Percentiles rank a stretch among this genome's conserved stretches.
These are phyloP conservation scores for Platycheirus rosarum DNA, from an alignment of 2,888 invertebrate species.

Conservation along the genomic window DNA sequence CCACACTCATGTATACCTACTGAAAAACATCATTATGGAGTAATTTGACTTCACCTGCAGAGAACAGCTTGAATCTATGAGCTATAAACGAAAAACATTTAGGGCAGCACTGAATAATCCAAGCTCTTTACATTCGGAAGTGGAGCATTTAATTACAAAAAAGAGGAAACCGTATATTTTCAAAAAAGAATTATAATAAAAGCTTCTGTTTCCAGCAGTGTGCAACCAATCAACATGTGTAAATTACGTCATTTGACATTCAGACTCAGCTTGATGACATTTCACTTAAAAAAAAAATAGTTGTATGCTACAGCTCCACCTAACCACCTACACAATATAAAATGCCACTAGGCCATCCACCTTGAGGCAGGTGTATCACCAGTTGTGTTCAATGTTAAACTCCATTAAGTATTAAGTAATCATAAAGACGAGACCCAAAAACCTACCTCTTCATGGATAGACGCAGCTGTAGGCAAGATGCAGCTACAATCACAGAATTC, in stretches of 20 bases:
- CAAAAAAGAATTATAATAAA: too few relatives aligned
- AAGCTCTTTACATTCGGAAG: too few relatives aligned
- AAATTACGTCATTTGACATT: constrained; percentile 37
- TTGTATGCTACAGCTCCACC: neutral
- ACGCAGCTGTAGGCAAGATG: neutral
- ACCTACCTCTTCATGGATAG: neutral
- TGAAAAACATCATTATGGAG: too few relatives aligned
- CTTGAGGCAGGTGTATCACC: constrained; percentile 28
- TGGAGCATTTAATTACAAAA: too few relatives aligned
- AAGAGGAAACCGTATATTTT: too few relatives aligned
- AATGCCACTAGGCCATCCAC: constrained; percentile 46
- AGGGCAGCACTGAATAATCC: too few relatives aligned
- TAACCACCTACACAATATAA: neutral
- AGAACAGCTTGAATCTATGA: too few relatives aligned
- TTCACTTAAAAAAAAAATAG: constrained; percentile 29
- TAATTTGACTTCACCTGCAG: too few relatives aligned
- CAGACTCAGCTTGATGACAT: constrained; percentile 51
- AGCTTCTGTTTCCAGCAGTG: too few relatives aligned
- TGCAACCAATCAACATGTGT: neutral
- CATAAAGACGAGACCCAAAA: neutral
- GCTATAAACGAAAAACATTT: too few relatives aligned
- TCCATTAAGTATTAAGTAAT: constrained; percentile 1
- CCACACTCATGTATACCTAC: too few relatives aligned
- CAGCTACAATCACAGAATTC: neutral
- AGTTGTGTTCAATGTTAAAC: neutral